A percentile compares a stretch with the other conserved stretches of the same genome.
Conservation (phyloP, 2,797 vertebrate genomes). For the Valencia hispanica region DNA sequence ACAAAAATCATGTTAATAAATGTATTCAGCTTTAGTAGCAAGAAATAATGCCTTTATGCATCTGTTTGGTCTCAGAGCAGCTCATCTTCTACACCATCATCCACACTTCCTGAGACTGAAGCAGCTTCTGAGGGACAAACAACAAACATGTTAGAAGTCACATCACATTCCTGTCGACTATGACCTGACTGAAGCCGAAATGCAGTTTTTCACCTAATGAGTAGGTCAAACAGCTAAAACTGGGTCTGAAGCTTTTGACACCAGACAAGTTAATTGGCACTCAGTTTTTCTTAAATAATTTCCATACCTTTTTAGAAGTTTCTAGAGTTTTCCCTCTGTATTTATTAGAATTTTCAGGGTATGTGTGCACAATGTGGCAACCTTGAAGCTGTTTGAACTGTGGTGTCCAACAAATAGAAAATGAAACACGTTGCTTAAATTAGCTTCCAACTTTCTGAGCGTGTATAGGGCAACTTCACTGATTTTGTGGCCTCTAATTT, state of each 20-base stretch:
- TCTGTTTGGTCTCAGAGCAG: conserved; percentile 72
- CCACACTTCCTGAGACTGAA: conserved; percentile 84
- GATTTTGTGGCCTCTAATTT: no score
- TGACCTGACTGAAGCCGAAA: neutral
- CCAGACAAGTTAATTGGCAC: neutral
- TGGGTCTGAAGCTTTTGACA: neutral
- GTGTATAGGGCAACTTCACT: no score
- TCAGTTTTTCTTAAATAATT: neutral
- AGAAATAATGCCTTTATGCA: conserved; percentile 29
- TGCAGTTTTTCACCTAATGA: neutral
- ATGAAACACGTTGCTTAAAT: neutral
- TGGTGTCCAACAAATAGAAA: neutral
- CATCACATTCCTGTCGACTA: neutral
- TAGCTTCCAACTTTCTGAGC: no score
- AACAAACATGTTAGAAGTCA: neutral
- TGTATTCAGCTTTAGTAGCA: neutral
- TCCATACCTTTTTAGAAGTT: neutral
- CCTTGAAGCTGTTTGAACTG: neutral
- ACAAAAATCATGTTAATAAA: neutral
- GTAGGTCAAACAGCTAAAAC: neutral
- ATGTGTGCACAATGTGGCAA: neutral
- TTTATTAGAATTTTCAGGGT: no score
- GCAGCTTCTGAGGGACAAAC: conserved; percentile 74
- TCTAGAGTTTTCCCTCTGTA: neutral
- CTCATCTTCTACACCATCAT: conserved; percentile 78